These are phyloP conservation scores for Linurgus olivaceus DNA, from an alignment of 2,797 vertebrate genomes.

Conservation along the genomic window DNA sequence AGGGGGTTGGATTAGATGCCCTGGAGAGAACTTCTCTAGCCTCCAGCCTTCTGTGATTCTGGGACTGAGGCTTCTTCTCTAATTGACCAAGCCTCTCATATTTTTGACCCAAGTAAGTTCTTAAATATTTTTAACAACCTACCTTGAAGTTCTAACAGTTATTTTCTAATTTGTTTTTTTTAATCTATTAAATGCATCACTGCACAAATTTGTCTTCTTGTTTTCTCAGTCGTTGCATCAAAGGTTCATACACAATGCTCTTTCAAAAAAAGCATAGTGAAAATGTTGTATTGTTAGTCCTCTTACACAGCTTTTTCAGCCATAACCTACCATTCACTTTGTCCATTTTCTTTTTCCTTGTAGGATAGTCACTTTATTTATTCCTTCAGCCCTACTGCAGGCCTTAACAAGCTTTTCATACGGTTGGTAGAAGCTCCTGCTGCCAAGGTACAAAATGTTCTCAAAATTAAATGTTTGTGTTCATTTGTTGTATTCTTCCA, in stretches of 20 bases:
- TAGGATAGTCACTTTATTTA: slow-evolving; percentile 99
- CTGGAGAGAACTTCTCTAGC: background rate
- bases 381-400: slow-evolving; percentile 90
- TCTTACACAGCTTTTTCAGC: background rate
- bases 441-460: slow-evolving; percentile 85
- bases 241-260: background rate
- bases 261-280: background rate
- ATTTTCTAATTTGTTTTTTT: background rate
- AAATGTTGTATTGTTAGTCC: background rate
- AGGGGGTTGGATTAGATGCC: background rate
- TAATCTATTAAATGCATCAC: background rate
- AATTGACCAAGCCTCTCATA: background rate
- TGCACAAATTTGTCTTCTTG: background rate
- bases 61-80: background rate
- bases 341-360: background rate
- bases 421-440: slow-evolving; percentile 87
- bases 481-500: background rate
- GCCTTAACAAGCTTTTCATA: slow-evolving; percentile 93
- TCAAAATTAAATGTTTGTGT: background rate
- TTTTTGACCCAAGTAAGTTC: background rate
- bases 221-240: background rate
- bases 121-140: background rate
- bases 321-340: background rate
- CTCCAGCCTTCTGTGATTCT: background rate
- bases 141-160: background rate